Conservation (phyloP, 2,797 vertebrate genomes). For the Lacerta viridis region DNA sequence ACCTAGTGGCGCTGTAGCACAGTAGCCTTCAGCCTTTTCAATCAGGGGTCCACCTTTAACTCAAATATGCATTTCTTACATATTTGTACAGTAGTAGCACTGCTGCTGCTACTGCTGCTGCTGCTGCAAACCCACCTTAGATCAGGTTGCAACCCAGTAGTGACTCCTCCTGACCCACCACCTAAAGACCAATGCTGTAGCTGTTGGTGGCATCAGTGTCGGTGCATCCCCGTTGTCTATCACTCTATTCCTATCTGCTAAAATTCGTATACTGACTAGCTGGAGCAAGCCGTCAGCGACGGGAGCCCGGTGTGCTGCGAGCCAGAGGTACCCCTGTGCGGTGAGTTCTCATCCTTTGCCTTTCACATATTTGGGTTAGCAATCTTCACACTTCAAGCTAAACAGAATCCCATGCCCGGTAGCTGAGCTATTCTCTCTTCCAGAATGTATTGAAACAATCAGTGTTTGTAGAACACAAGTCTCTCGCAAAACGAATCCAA, state of each 20-base stretch:
- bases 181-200: too few species aligned
- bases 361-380: background rate
- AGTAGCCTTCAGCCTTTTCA: too few species aligned
- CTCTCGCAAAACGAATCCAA: background rate
- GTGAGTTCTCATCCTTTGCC: slow-evolving; percentile 68
- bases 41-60: too few species aligned
- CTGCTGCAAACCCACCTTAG: too few species aligned
- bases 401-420: background rate
- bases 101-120: too few species aligned
- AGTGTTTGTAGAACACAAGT: background rate
- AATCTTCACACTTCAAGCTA: background rate
- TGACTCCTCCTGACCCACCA: too few species aligned
- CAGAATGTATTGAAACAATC: background rate
- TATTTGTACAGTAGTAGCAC: too few species aligned
- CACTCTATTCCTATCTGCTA: background rate
- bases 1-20: background rate
- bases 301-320: slow-evolving; percentile 83
- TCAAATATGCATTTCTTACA: too few species aligned
- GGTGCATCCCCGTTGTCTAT: background rate
- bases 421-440: background rate
- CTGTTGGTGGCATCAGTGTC: background rate
- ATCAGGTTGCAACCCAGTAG: too few species aligned
- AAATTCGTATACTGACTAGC: too few species aligned
- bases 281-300: too few species aligned
- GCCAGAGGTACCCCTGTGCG: slow-evolving; percentile 81